These are phyloP conservation scores for Cristatella mucedo DNA, from an alignment of 2,888 invertebrate species.

Conservation along the genomic window DNA sequence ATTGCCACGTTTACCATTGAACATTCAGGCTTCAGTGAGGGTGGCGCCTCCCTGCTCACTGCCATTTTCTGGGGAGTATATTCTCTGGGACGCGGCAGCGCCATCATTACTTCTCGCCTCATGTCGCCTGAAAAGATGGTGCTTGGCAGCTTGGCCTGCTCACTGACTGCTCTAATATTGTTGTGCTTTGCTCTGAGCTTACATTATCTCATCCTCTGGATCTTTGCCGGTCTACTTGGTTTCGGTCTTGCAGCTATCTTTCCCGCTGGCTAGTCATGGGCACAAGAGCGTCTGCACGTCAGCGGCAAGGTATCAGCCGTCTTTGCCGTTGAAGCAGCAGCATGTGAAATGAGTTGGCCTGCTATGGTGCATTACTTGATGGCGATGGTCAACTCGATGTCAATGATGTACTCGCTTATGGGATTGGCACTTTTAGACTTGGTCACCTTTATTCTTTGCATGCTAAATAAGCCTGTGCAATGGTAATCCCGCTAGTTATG, in stretches of 20 bases:
- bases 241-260: conserved; percentile 40
- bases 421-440: too few species aligned
- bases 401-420: conserved; percentile 37
- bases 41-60: conserved; percentile 33
- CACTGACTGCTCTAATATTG: too few species aligned
- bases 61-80: conserved; percentile 40
- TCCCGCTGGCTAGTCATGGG: conserved; percentile 39
- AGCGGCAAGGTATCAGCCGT: conserved; percentile 39
- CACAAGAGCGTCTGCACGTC: conserved; percentile 37
- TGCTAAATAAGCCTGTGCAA: too few species aligned
- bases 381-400: conserved; percentile 24
- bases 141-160: conserved; percentile 28
- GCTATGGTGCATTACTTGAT: conserved; percentile 33
- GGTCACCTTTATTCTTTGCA: too few species aligned
- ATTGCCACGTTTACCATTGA: conserved; percentile 34
- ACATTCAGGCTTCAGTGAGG: conserved; percentile 25
- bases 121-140: conserved; percentile 35
- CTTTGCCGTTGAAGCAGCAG: conserved; percentile 37
- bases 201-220: too few species aligned
- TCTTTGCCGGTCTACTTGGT: conserved; percentile 35
- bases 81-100: conserved; percentile 35
- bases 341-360: conserved; percentile 39
- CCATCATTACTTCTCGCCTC: conserved; percentile 35
- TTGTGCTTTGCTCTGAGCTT: too few species aligned
- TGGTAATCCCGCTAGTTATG: too few species aligned